phyloP scores from a whole-genome alignment of 1,140 invertebrate genomes.

The Spodoptera litura region DNA sequence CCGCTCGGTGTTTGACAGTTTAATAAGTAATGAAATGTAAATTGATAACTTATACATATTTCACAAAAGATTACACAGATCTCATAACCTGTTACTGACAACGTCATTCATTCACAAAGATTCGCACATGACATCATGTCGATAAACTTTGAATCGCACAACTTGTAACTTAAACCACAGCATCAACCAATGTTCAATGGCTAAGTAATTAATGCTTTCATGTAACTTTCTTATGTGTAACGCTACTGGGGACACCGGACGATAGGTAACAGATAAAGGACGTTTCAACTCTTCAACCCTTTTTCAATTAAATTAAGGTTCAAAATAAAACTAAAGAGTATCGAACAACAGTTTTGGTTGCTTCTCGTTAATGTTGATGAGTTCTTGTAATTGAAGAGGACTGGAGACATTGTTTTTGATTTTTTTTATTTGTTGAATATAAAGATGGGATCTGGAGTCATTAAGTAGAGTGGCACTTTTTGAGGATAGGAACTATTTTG shows the following conservation, averaged over 20 bases:
- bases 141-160: slow-evolving; percentile 1
- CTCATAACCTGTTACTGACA: no score
- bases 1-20: no score
- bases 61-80: no score
- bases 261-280: slow-evolving; percentile 58
- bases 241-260: slow-evolving; percentile 50
- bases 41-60: no score
- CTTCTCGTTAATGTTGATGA: slow-evolving; percentile 23
- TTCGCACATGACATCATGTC: no score
- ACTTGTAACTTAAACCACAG: slow-evolving; percentile 51
- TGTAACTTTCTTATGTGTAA: slow-evolving; percentile 69
- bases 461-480: not conserved
- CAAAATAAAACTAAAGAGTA: slow-evolving; percentile 23
- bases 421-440: not conserved
- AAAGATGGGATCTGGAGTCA: no score
- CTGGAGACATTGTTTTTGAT: slow-evolving; percentile 11
- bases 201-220: slow-evolving; percentile 73
- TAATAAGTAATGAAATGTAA: no score
- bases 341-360: slow-evolving; percentile 22
- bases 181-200: slow-evolving; percentile 61
- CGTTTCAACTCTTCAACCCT: slow-evolving; percentile 34
- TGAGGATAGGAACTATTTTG: no score
- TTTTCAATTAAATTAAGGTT: slow-evolving; percentile 41
- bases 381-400: slow-evolving; percentile 15
- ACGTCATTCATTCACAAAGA: no score